Evolutionary conservation across 1,140 invertebrate genomes (phyloP), one percentile per base, ranked within the genome.

Genomic region (Hydropsyche tenuis): DNA sequence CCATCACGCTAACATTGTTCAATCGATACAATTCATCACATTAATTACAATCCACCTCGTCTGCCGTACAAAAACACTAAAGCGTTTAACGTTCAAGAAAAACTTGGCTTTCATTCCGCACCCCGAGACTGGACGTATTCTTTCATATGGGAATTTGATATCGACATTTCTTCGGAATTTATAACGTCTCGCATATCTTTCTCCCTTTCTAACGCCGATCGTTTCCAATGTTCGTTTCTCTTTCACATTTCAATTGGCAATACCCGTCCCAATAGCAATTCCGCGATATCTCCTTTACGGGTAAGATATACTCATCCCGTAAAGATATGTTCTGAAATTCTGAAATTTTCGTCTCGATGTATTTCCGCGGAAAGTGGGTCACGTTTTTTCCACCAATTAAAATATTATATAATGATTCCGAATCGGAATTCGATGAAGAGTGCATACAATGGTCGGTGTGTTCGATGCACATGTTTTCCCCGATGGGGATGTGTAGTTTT

Each of bases 61-160:
- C 12, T 12, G 3, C 3, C 48, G 48, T 5, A 6, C 6, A 53
- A n/a, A 53, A 53, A 18, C 22, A 37, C 30, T 4, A 37, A 37
- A 37, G 3, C 30, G 30, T 37, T 37, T 37, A 37, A 37, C 30
- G 30, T 37, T n/a, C n/a, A n/a, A n/a, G n/a, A n/a, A n/a, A n/a
- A n/a, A n/a, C n/a, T n/a, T n/a, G n/a, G n/a, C n/a, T n/a, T n/a
- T n/a, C n/a, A n/a, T n/a, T 16, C 9, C n/a, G 48, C 48, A 53
- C 48, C 48, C 30, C 3, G 30, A 37, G 3, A 37, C 30, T 37
- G 30, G 30, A 42, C 22, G 27, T 46, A 66, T 46, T 66, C 30
- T 66, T 43, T 66, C 63, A 30, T 25, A 63, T 63, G 60, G 60
- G 60, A 63, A 63, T 63, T 30, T 63, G 60, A 63, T 30, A 63